Evolutionary conservation across 1,140 invertebrate genomes (phyloP).

Genomic region (Ectropis grisescens): DNA sequence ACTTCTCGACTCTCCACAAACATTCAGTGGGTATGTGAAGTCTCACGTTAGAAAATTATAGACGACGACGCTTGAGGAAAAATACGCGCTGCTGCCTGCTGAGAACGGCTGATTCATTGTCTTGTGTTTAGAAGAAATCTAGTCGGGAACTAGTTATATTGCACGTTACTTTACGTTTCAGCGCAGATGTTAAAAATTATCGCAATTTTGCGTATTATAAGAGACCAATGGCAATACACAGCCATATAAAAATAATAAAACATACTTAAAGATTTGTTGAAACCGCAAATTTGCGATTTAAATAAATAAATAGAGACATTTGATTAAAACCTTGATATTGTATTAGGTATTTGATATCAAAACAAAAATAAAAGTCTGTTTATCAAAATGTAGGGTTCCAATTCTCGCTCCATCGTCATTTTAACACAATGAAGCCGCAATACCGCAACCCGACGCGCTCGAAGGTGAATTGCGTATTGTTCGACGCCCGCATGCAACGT

Average conservation of each 20-base stretch:
- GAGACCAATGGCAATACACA: no score
- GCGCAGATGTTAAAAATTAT: no score
- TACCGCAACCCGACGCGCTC: slow-evolving; percentile 63
- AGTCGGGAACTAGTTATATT: no score
- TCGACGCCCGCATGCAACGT: slow-evolving; percentile 50
- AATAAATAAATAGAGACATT: no score
- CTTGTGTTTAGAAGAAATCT: neutral
- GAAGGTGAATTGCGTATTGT: slow-evolving; percentile 70
- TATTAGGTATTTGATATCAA: no score
- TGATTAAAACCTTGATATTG: no score
- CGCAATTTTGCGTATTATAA: no score
- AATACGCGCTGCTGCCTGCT: slow-evolving; percentile 14
- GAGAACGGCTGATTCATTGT: no score
- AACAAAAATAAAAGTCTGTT: slow-evolving; percentile 33
- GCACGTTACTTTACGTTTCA: no score
- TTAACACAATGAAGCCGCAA: slow-evolving; percentile 66
- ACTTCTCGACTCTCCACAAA: slow-evolving; percentile 59
- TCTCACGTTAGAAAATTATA: slow-evolving; percentile 51
- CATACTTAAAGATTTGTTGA: no score
- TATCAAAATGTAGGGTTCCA: slow-evolving; percentile 27
- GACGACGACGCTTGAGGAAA: slow-evolving; percentile 29
- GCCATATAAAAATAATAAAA: no score
- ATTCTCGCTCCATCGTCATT: slow-evolving; percentile 49
- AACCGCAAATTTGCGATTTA: no score
- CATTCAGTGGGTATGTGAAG: slow-evolving; percentile 44